A percentile compares a stretch with the other conserved stretches of the same genome.
Conservation (phyloP, 2,888 invertebrate genomes). For the Cyclophora albipunctata region DNA sequence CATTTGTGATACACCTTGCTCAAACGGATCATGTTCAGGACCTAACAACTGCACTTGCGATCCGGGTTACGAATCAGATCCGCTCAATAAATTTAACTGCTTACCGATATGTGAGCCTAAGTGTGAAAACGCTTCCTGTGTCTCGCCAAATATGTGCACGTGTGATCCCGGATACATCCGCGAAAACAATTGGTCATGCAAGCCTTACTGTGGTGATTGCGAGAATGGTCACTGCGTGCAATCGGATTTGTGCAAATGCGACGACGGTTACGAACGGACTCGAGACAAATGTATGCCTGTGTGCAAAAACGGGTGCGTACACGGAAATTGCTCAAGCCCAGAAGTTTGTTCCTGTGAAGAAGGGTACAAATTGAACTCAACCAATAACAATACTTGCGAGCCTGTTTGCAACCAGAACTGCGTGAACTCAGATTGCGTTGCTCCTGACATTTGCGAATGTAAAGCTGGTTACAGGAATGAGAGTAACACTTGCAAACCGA, state of each 20-base stretch:
- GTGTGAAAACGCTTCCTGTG: constrained; percentile 11
- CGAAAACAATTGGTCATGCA: constrained; percentile 10
- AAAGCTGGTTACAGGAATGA: too few species aligned
- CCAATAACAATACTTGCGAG: neutral
- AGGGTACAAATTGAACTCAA: constrained; percentile 1
- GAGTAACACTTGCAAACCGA: neutral
- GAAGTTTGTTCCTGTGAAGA: constrained; percentile 12
- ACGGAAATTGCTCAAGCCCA: constrained; percentile 11
- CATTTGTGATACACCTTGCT: constrained; percentile 17
- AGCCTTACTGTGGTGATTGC: constrained; percentile 33
- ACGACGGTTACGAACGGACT: constrained; percentile 22
- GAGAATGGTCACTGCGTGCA: constrained; percentile 31
- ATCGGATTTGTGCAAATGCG: constrained; percentile 35
- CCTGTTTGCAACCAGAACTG: neutral
- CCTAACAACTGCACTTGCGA: constrained; percentile 39
- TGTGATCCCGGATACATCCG: constrained; percentile 4
- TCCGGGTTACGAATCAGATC: constrained; percentile 17
- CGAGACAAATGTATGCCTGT: too few species aligned
- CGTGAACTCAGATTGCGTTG: neutral
- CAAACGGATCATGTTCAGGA: constrained; percentile 37
- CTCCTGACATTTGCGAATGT: too few species aligned
- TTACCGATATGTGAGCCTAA: constrained; percentile 8
- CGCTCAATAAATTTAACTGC: constrained; percentile 12
- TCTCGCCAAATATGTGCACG: constrained; percentile 2
- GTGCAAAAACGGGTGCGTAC: constrained; percentile 6